Base-by-base conservation (phyloP, 2,113 vertebrate species). In the Agelaius phoeniceus region DNA sequence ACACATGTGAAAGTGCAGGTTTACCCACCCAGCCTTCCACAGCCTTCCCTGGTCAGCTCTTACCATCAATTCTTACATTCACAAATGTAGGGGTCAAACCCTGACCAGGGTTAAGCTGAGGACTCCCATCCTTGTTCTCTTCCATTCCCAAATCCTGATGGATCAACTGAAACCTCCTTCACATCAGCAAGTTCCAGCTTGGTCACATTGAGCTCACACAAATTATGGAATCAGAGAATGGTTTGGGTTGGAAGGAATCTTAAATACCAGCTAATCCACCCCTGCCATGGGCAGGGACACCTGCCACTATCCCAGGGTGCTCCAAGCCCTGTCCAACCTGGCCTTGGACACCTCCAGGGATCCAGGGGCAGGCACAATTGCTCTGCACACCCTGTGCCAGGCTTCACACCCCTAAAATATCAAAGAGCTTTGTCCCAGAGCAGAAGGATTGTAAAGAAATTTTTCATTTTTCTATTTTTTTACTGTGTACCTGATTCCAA, bases 281-380 rank as follows among this genome's bases (percentile, higher is more conserved):
- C 23, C 41, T 78, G n/a, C n/a, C n/a, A 10, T 28, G 33, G 39
- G 14, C 67, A 72, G 43, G 17, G 9, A 35, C 51, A 46, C 5
- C 13, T 75, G 3, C 16, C 33, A 4, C 39, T 7, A 0, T 1
- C 28, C 61, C 69, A 67, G n/a, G 23, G 0, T 39, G 54, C 33
- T 67, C 54, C 44, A 52, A 82, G 10, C 7, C 44, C 44, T 0
- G 0, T 54, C 54, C 39, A 61, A 0, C n/a, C 46, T 31, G 54
- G 23, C 24, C 48, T 35, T 15, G 39, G 54, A 9, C 39, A 75
- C 6, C 26, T 1, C 44, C 54, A 75, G 48, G 30, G 33, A 22
- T 21, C 43, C 43, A 18, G 28, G 19, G 3, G 1, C 28, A 52
- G 37, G 13, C 28, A 39, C 68, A 82, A 46, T 15, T 74, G 1